These are phyloP conservation scores for Melangyna quadrimaculata DNA, from an alignment of 2,888 invertebrate species.

Conservation along the genomic window DNA sequence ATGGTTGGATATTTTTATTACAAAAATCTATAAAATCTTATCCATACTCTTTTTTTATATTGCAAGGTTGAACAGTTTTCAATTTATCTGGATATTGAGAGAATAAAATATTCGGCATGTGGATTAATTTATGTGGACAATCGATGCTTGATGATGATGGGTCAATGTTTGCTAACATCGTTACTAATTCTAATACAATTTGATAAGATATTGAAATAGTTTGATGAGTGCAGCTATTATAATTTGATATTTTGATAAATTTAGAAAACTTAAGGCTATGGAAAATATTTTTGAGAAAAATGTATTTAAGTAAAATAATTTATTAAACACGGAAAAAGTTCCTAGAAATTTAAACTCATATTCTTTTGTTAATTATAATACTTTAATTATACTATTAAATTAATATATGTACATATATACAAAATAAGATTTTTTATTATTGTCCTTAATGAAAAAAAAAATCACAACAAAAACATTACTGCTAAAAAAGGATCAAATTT, in stretches of 20 bases:
- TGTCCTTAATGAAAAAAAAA: too few species aligned
- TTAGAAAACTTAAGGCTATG: neutral
- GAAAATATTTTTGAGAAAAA: too few species aligned
- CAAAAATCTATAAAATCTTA: neutral
- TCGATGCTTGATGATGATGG: conserved; percentile 43
- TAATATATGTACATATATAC: too few species aligned
- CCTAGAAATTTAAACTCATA: too few species aligned
- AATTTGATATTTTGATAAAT: neutral
- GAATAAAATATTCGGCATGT: conserved; percentile 31
- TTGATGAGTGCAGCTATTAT: neutral
- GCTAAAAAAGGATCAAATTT: too few species aligned
- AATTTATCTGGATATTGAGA: conserved; percentile 29
- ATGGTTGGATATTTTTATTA: conserved; percentile 20
- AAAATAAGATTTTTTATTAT: too few species aligned
- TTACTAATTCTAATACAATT: conserved; percentile 46
- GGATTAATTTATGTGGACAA: conserved; percentile 50
- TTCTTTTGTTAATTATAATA: too few species aligned
- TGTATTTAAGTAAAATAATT: too few species aligned
- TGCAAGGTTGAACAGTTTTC: conserved; percentile 53
- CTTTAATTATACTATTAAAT: too few species aligned
- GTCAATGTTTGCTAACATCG: conserved; percentile 3
- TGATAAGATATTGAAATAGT: conserved; percentile 22
- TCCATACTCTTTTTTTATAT: neutral
- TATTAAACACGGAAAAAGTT: too few species aligned
- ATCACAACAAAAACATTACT: too few species aligned